Evolutionary conservation across 2,888 invertebrate genomes (phyloP), one percentile per base, ranked within the genome.

Genomic region (Timema cristinae): DNA sequence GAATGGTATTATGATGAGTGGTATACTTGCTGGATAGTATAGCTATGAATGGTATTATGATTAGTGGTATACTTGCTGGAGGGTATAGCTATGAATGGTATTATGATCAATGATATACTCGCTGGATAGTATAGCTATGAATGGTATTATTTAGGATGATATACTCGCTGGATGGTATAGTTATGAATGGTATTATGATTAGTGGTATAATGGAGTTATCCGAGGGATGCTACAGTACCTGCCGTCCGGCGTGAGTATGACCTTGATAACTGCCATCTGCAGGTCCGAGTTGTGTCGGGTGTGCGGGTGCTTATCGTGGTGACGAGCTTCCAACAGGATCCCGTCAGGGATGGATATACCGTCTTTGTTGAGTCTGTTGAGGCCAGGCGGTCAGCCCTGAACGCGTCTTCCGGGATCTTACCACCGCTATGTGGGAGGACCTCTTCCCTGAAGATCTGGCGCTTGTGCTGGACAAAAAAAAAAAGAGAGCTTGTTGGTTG

Each of bases 391-490:
- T 88, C 87, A 0, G 86, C 84, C 74, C 84, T 82, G 76, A 89
- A 89, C 8, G 89, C 88, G 61, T 86, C 85, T 72, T 88, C 88
- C 0, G 89, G 89, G 75, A 89, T 88, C 79, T 87, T 87, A 0
- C 89, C 89, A 54, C 89, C 89, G 52, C 84, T 82, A 76, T 85
- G 85, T 9, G 89, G 89, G 67, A 87, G 78, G 16, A 89, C 84
- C 78, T 88, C 86, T 77, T 89, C 89, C 16, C 89, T 84, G 80
- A 86, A 89, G 75, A 89, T 84, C 81, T 89, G 88, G 51, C 88
- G 83, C 79, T 88, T 89, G 81, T 85, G 81, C 84, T 84, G 78
- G 32, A 32, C 32, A 32, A 32, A 32, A 32, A n/a, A n/a, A n/a
- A n/a, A n/a, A n/a, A n/a, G n/a, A 32, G 32, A 32, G 32, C 1